Percentiles rank a stretch among this genome's conserved stretches.
Conservation (phyloP, 2,797 vertebrate species). For the Astyanax mexicanus region DNA sequence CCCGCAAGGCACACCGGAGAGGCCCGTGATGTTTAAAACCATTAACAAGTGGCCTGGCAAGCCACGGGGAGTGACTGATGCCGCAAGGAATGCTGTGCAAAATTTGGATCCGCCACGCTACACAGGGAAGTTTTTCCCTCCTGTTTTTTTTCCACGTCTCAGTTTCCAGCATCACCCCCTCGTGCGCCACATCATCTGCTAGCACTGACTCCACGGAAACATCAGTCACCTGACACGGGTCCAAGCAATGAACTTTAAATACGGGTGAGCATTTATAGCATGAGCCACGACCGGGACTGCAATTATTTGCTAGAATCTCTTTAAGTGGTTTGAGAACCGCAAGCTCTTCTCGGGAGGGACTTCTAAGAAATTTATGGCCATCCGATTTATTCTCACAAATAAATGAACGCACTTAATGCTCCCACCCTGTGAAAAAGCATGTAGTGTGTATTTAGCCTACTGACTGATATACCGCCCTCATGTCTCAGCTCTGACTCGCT, state of each 20-base stretch:
- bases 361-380: background rate
- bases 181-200: constrained; percentile 69
- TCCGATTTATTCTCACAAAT: background rate
- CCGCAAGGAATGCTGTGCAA: constrained; percentile 66
- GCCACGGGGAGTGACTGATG: constrained; percentile 61
- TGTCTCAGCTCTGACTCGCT: background rate
- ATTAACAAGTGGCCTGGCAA: constrained; percentile 65
- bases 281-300: background rate
- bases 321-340: background rate
- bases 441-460: background rate
- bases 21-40: constrained; percentile 52
- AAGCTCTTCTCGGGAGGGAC: constrained; percentile 48
- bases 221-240: constrained; percentile 21
- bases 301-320: background rate
- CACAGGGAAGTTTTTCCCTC: constrained; percentile 40
- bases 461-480: background rate
- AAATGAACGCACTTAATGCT: background rate
- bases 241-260: background rate
- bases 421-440: background rate
- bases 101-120: constrained; percentile 64
- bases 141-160: constrained; percentile 31
- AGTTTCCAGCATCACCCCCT: constrained; percentile 50
- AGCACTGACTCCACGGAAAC: constrained; percentile 48
- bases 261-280: constrained; percentile 38
- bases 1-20: constrained; percentile 11